Evolutionary conservation across 1,140 invertebrate species (phyloP).

Genomic region (Rhizoglyphus robini): DNA sequence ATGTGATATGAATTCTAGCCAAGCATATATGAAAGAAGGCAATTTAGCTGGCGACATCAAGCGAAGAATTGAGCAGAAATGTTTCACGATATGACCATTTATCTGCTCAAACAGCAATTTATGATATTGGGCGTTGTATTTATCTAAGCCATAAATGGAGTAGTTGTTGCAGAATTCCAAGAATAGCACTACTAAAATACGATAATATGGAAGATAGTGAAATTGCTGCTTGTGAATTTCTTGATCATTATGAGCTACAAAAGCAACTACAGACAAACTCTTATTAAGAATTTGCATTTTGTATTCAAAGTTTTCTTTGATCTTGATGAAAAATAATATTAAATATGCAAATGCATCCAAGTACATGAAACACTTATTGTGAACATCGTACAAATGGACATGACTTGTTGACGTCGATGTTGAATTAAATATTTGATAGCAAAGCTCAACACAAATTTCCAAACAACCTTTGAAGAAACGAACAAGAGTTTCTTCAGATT

Average conservation of each 20-base stretch:
- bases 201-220: conserved; percentile 91
- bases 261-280: conserved; percentile 81
- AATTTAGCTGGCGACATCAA: conserved; percentile 83
- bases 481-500: conserved; percentile 92
- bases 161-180: conserved; percentile 64
- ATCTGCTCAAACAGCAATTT: conserved; percentile 56
- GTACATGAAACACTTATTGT: conserved; percentile 86
- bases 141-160: conserved; percentile 19
- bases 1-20: conserved; percentile 93
- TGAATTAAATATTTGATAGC: conserved; percentile 59
- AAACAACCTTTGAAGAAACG: conserved; percentile 92
- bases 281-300: conserved; percentile 96
- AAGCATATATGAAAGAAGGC: conserved; percentile 92
- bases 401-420: conserved; percentile 28
- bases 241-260: conserved; percentile 85
- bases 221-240: conserved; percentile 69
- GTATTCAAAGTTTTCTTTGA: conserved; percentile 33
- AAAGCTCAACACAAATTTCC: conserved; percentile 89
- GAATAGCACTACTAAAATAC: conserved; percentile 93
- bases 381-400: conserved; percentile 41
- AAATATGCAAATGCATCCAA: conserved; percentile 88
- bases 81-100: conserved; percentile 56
- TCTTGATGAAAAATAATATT: conserved; percentile 85
- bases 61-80: conserved; percentile 65
- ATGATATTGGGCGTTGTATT: no score